Base-by-base conservation (phyloP, 2,888 invertebrate species). In the Chrysolina haemoptera region DNA sequence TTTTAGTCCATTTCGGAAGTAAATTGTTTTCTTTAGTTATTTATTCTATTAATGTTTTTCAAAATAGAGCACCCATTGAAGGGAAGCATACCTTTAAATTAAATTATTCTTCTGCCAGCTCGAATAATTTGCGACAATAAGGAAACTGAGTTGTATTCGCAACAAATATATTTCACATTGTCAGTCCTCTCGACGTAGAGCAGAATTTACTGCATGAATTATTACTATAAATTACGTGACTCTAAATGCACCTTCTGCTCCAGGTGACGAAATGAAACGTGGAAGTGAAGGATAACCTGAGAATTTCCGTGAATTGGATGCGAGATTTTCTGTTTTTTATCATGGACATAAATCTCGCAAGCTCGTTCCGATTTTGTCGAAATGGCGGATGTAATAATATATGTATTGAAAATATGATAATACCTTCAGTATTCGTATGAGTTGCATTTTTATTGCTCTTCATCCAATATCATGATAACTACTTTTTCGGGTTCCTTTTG, bases 171-270 rank as follows among this genome's bases (percentile, higher is more conserved):
- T 59, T 59, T 35, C 59, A 27, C 14, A 14, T n/a, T 59, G 59
- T 59, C 59, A 27, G 27, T 8, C 59, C 59, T 27, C 27, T 35
- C n/a, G 59, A 59, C 59, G 35, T 35, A 35, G 27, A 59, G 27
- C 59, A 59, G n/a, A 59, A 59, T 59, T 59, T 59, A 59, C 59
- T 59, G 27, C 35, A 27, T 59, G 59, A 59, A 35, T 35, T 59
- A 59, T 59, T 59, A 35, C 35, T 59, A 22, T 59, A 35, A 59
- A 59, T 59, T 59, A 59, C 27, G 59, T 59, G 59, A 59, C 59
- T 59, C 35, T 59, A 59, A 27, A 14, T 27, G 35, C 59, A 59
- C 59, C 59, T 35, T 59, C 35, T 59, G 35, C 59, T 59, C n/a
- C 59, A 59, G 59, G 59, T 59, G 27, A 59, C 35, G 22, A 35